Evolutionary conservation across 2,797 vertebrate genomes (phyloP), one percentile per base, ranked within the genome.

Genomic region (Notoglanidium macrostoma): DNA sequence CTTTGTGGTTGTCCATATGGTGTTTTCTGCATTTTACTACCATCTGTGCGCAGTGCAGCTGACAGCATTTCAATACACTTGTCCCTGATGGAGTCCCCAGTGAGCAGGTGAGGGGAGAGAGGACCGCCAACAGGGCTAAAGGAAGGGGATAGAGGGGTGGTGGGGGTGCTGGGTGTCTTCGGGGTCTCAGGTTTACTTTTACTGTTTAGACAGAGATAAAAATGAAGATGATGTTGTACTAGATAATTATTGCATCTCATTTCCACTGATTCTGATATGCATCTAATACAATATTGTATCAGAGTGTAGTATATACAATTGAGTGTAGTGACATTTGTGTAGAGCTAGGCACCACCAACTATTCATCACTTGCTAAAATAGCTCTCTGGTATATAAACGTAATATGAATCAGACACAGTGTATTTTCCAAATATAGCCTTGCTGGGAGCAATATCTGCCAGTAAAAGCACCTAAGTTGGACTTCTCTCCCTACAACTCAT

Each of bases 21-120:
- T 77, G 44, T 21, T 68, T 44, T 54, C 32, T 82, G 59, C 67
- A 26, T 72, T 61, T 49, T 0, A 96, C 95, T 94, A 99, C 98
- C 96, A 0, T 98, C 97, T 67, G 96, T 95, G 88, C 95, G 96
- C 90, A 99, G 95, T 3, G 97, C 97, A 0, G 96, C 97, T 0
- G 96, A 91, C 89, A 99, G 92, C 98, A 99, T 97, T 95, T 97
- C 98, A 0, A 99, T 96, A 94, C 98, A 99, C 91, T 99, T 99
- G 95, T 99, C 98, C 90, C 98, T 94, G 91, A 99, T 88, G 0
- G 97, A 95, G 90, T 97, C 96, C 83, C 98, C 97, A 0, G 98
- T 99, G 55, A 96, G 90, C 10, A 98, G 96, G 89, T 95, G 96
- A 79, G 97, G 93, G 0, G 97, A 90, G 91, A 99, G 92, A 0